Percentiles rank a stretch among this genome's conserved stretches.
Conservation (phyloP, 1,140 invertebrate genomes). For the Acromyrmex echinatior region DNA sequence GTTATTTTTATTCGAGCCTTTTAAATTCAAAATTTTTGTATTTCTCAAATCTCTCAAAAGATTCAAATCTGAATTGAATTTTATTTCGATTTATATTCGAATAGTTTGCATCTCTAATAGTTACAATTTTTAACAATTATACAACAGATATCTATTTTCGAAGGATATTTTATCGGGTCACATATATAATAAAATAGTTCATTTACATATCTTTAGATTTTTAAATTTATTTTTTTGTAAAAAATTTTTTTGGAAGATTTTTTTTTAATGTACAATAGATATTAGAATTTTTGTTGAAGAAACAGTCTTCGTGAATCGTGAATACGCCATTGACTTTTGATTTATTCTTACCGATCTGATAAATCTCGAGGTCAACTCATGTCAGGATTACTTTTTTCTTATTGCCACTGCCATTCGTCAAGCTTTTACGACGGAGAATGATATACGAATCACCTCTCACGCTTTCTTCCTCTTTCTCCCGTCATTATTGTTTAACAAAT, state of each 20-base stretch:
- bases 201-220: background rate
- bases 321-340: constrained; percentile 42
- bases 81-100: too few species aligned
- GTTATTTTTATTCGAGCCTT: too few species aligned
- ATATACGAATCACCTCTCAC: constrained; percentile 44
- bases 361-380: constrained; percentile 14
- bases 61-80: too few species aligned
- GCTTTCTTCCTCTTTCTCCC: constrained; percentile 38
- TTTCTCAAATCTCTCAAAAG: too few species aligned
- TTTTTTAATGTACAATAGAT: background rate
- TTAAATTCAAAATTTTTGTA: too few species aligned
- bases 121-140: too few species aligned
- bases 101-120: too few species aligned
- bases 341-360: constrained; percentile 42
- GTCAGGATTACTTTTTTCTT: constrained; percentile 52
- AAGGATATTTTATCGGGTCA: background rate
- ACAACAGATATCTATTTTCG: background rate
- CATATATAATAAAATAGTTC: background rate
- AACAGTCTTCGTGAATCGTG: background rate
- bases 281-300: background rate
- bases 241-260: background rate
- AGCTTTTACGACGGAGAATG: constrained; percentile 33
- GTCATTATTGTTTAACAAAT: constrained; percentile 44
- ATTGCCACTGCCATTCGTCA: constrained; percentile 25
- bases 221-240: too few species aligned